phyloP scores from a whole-genome alignment of 2,888 invertebrate species.

The Atrina japonica region DNA sequence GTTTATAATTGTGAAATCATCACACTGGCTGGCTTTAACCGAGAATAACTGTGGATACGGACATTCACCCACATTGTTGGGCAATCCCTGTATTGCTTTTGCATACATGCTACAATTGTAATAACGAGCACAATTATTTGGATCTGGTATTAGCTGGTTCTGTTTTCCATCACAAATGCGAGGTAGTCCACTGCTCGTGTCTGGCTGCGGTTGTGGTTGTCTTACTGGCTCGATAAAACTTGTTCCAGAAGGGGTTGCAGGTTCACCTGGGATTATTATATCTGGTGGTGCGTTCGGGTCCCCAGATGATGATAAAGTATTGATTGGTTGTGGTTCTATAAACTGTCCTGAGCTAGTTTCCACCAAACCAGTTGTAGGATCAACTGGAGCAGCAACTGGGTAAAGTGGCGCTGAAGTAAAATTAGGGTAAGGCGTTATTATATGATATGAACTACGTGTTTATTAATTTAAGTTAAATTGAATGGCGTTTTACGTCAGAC shows the following conservation, averaged over 20 bases:
- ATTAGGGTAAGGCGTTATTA: too few species aligned
- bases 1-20: constrained; percentile 55
- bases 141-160: constrained; percentile 52
- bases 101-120: constrained; percentile 58
- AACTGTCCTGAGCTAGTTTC: background rate
- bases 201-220: background rate
- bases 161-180: constrained; percentile 42
- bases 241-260: background rate
- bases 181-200: constrained; percentile 7
- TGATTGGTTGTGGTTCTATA: background rate
- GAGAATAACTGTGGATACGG: constrained; percentile 65
- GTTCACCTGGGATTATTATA: background rate
- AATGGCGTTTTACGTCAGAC: too few species aligned
- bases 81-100: constrained; percentile 45
- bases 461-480: too few species aligned
- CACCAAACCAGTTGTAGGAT: background rate
- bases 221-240: background rate
- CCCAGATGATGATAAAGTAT: background rate
- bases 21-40: constrained; percentile 50
- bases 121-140: constrained; percentile 64
- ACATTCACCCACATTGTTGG: constrained; percentile 62
- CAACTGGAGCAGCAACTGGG: background rate
- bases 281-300: background rate
- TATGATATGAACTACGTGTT: too few species aligned
- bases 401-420: background rate